Percentiles rank a stretch among this genome's conserved stretches.
phyloP scores from a whole-genome alignment of 2,113 vertebrate genomes.

The Oostethus manadensis region DNA sequence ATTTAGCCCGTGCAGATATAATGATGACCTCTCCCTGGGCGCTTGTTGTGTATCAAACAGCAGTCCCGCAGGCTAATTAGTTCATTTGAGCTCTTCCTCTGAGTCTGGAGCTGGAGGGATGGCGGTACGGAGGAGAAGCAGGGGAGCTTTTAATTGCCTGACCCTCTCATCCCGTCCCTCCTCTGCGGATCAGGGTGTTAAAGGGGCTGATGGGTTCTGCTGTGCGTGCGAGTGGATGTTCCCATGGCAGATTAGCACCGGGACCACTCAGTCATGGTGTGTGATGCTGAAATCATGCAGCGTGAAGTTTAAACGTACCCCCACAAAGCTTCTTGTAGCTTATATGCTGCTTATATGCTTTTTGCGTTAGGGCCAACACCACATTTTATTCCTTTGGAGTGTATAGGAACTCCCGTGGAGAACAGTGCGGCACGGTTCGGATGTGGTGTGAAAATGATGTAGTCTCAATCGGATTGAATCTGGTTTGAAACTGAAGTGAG shows the following conservation, averaged over 20 bases:
- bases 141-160: conserved; percentile 40
- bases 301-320: conserved; percentile 9
- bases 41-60: conserved; percentile 13
- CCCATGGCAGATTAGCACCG: conserved; percentile 33
- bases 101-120: conserved; percentile 4
- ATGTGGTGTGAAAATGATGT: too few species aligned
- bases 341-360: too few species aligned
- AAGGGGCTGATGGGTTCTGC: conserved; percentile 8
- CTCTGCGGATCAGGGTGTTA: conserved; percentile 26
- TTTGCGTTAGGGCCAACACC: too few species aligned
- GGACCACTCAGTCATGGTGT: conserved; percentile 28
- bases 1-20: conserved; percentile 28
- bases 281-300: conserved; percentile 20
- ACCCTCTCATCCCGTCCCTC: conserved; percentile 32
- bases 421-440: too few species aligned
- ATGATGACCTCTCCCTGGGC: conserved; percentile 13
- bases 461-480: too few species aligned
- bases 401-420: too few species aligned
- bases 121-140: conserved; percentile 23
- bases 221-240: conserved; percentile 21
- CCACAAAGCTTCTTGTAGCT: too few species aligned
- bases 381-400: too few species aligned
- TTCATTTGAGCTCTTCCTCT: conserved; percentile 23
- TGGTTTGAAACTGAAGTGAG: too few species aligned
- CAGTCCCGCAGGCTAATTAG: conserved; percentile 20